Base-by-base conservation (phyloP, 2,113 vertebrate genomes). In the Coregonus clupeaformis region DNA sequence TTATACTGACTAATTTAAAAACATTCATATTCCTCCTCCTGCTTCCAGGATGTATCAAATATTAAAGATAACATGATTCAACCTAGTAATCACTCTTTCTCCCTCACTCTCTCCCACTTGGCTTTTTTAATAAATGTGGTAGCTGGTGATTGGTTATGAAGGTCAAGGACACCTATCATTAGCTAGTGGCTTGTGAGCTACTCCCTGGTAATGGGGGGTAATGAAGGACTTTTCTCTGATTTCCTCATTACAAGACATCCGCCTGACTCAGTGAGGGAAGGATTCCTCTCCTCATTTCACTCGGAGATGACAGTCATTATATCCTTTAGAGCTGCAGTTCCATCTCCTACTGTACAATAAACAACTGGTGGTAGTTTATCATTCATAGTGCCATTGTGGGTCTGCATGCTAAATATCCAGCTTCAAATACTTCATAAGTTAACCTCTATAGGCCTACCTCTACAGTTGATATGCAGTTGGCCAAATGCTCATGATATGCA, bases 1-100 rank as follows among this genome's bases (percentile, higher is more conserved):
- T 52, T 4, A 52, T 52, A 52, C 49, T 5, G 49, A 52, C 49
- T 52, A 14, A 52, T 18, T 80, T 42, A 42, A 63, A 72, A 77
- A 68, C 75, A 60, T 80, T 74, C 75, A 82, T 77, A 72, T 79
- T 85, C 75, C 75, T 71, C 55, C 55, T 52, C 70, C 76, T 85
- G 36, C 36, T 73, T 27, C 64, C 78, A 45, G 67, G 80, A 81
- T 86, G 12, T 52, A 89, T 90, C 74, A 88, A 89, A 88, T 82
- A 89, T 87, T 89, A 78, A 91, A 87, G 79, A 76, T 75, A 82
- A 69, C 80, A 84, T 85, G 79, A 88, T 82, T 88, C 77, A 85
- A 70, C 45, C 25, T 42, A 7, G 9, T 7, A 42, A 7, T 42
- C 36, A 42, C 9, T 42, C 36, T 42, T 42, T 42, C 0, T 11